Evolutionary conservation across 2,113 vertebrate genomes (phyloP).

Genomic region (Candoia aspera): DNA sequence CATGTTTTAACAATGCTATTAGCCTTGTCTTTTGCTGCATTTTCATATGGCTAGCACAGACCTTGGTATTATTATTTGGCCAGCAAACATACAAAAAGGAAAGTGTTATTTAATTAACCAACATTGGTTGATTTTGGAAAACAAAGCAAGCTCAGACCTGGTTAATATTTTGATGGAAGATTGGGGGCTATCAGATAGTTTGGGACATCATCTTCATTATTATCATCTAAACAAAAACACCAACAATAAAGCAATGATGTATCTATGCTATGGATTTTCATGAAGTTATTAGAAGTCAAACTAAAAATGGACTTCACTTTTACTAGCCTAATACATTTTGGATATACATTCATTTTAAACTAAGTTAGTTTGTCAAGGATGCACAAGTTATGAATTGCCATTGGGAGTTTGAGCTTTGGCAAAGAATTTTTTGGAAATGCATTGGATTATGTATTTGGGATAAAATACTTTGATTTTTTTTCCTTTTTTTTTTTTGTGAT

Average conservation of each 20-base stretch:
- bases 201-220: background rate
- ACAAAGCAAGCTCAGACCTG: background rate
- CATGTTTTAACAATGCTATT: background rate
- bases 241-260: background rate
- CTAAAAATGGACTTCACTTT: background rate
- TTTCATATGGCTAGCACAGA: background rate
- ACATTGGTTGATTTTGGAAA: background rate
- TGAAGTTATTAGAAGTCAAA: background rate
- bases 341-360: background rate
- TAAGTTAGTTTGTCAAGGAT: background rate
- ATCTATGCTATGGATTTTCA: background rate
- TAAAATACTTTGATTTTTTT: background rate
- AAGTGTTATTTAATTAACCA: background rate
- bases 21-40: background rate
- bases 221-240: too few relatives aligned
- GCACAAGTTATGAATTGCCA: background rate
- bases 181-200: background rate
- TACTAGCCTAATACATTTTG: background rate
- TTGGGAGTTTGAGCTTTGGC: background rate
- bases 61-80: background rate
- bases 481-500: background rate
- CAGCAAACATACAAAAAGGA: background rate
- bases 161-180: background rate
- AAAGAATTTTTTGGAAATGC: background rate
- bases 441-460: background rate